Evolutionary conservation across 2,888 invertebrate genomes (phyloP), one percentile per base, ranked within the genome.

Genomic region (Alentia gelatinosa): DNA sequence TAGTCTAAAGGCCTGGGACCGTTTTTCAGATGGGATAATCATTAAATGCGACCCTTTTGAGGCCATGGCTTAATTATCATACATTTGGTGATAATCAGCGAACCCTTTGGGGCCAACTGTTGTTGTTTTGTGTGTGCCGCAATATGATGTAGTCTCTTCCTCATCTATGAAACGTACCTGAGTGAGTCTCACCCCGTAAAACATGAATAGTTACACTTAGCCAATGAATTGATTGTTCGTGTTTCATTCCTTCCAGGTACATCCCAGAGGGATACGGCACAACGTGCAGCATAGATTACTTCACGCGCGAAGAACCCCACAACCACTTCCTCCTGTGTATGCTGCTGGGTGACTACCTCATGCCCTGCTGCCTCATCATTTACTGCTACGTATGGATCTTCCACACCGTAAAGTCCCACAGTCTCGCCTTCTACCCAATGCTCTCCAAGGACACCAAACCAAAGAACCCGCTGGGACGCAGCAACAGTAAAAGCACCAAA

Each of bases 211-310:
- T n/a, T n/a, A n/a, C n/a, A n/a, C n/a, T 19, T 50, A 15, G 15
- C 15, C 15, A 50, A 19, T 19, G 15, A 15, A 50, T 19, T 50
- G 56, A 19, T 19, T 50, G 23, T 50, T 19, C n/a, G n/a, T n/a
- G n/a, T n/a, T n/a, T n/a, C 47, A 42, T 56, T 84, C 4, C 40
- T 35, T 39, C 15, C 74, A 63, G 89, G n/a, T 89, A 63, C 75
- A 74, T 89, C 40, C 26, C 23, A 9, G 89, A 89, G 42, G 89
- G 89, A 0, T 89, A 63, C 30, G 89, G 89, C n/a, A 89, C 89
- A 0, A 89, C 89, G 0, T 89, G 89, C 42, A 89, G 37, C 37
- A 89, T 89, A 1, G 75, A 89, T 42, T 89, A 89, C 89, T 40
- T 89, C 40, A 42, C 74, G 15, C 40, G 42, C 3, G 35, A 68